These are phyloP conservation scores for Telmatherina bonti DNA, from an alignment of 2,797 vertebrate genomes.

Conservation along the genomic window DNA sequence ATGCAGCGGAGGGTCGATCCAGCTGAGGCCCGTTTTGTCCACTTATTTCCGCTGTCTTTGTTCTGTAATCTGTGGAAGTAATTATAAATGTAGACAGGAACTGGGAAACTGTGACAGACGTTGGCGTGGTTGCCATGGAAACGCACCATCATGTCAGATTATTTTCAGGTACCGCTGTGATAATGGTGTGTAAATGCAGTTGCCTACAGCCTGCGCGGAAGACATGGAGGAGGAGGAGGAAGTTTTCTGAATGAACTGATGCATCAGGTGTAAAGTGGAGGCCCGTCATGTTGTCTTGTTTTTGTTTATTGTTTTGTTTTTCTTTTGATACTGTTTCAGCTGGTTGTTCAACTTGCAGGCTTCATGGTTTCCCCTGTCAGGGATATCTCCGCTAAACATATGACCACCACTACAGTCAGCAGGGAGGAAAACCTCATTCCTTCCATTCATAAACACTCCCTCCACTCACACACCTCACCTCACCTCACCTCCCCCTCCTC, in stretches of 20 bases:
- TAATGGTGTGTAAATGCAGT: conserved; percentile 54
- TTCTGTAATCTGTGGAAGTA: conserved; percentile 60
- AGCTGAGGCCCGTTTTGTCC: conserved; percentile 15
- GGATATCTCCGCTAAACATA: conserved; percentile 39
- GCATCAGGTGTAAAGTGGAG: neutral
- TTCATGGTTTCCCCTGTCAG: conserved; percentile 25
- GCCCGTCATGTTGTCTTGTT: neutral
- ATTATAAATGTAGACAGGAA: conserved; percentile 79
- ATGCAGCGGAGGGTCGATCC: neutral
- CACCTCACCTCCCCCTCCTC: conserved; percentile 18
- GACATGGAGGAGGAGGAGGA: neutral
- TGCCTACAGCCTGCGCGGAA: conserved; percentile 33
- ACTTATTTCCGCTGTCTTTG: conserved; percentile 45
- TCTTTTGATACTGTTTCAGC: neutral
- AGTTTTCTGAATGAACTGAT: conserved; percentile 27
- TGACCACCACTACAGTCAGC: conserved; percentile 60
- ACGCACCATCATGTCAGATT: conserved; percentile 77
- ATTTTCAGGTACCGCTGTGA: conserved; percentile 77
- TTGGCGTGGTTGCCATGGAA: conserved; percentile 82
- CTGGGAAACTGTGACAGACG: conserved; percentile 73
- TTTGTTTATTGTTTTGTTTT: neutral
- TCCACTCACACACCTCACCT: neutral
- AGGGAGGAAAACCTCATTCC: conserved; percentile 71
- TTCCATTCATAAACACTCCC: conserved; percentile 75
- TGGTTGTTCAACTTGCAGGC: conserved; percentile 24